A percentile compares a stretch with the other conserved stretches of the same genome.
Conservation (phyloP, 2,797 vertebrate genomes). For the Gephyroberyx darwinii region DNA sequence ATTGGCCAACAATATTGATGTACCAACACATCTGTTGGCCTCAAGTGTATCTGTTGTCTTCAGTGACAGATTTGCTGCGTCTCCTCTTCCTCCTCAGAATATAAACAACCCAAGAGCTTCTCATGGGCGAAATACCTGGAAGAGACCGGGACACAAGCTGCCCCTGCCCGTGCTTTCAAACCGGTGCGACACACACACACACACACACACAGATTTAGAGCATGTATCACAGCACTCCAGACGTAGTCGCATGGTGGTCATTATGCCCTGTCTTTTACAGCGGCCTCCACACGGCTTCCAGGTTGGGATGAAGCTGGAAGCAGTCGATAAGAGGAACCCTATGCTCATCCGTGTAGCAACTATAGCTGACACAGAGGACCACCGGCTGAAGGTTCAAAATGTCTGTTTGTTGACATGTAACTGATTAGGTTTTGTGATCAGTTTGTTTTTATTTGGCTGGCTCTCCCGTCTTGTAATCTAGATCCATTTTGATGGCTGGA, state of each 20-base stretch:
- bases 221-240: neutral
- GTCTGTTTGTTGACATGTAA: neutral
- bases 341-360: slow-evolving; percentile 89
- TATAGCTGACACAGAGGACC: slow-evolving; percentile 84
- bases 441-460: neutral
- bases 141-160: slow-evolving; percentile 88
- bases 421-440: neutral
- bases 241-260: neutral
- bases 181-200: slow-evolving; percentile 73
- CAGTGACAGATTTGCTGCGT: slow-evolving; percentile 8
- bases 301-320: slow-evolving; percentile 88
- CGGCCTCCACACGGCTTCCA: slow-evolving; percentile 90
- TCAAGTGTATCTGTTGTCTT: slow-evolving; percentile 11
- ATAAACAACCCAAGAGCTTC: slow-evolving; percentile 88
- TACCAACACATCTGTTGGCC: neutral
- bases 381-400: slow-evolving; percentile 85
- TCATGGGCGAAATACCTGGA: slow-evolving; percentile 93
- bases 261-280: slow-evolving; percentile 68
- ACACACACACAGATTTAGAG: neutral
- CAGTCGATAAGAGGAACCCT: slow-evolving; percentile 91
- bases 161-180: slow-evolving; percentile 92
- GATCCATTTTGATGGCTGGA: slow-evolving; percentile 93
- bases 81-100: slow-evolving; percentile 71
- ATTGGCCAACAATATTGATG: neutral
- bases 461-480: slow-evolving; percentile 47